Evolutionary conservation across 2,888 invertebrate species (phyloP).

Genomic region (Bombylius major): DNA sequence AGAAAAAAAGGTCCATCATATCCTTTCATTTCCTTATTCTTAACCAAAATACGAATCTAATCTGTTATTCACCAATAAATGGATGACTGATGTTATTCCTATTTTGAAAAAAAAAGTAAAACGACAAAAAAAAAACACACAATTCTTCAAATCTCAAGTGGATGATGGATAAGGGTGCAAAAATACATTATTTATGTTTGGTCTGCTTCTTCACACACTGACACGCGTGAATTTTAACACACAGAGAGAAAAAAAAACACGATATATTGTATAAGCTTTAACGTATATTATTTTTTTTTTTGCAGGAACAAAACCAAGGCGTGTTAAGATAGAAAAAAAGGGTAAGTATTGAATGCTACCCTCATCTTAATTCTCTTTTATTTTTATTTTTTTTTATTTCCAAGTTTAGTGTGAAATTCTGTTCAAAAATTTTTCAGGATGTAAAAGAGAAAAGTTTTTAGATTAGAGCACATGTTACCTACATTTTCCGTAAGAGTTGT

Average conservation of each 20-base stretch:
- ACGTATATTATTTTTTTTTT: not conserved
- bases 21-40: not conserved
- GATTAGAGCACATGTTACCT: too few species aligned
- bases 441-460: too few species aligned
- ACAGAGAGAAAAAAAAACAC: not conserved
- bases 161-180: constrained; percentile 4
- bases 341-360: not conserved
- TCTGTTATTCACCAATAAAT: constrained; percentile 3
- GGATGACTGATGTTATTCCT: constrained; percentile 2
- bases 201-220: not conserved
- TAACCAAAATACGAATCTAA: not conserved
- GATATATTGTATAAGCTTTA: not conserved
- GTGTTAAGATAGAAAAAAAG: not conserved
- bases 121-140: not conserved
- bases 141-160: not conserved
- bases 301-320: too few species aligned
- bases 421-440: too few species aligned
- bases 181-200: constrained; percentile 4
- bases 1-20: not conserved
- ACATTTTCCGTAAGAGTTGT: too few species aligned
- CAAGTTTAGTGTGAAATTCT: too few species aligned
- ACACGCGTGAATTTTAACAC: too few species aligned
- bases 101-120: not conserved
- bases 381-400: too few species aligned
- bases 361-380: not conserved